These are phyloP conservation scores for Globodera rostochiensis DNA, from an alignment of 1,140 invertebrate species.

Conservation along the genomic window DNA sequence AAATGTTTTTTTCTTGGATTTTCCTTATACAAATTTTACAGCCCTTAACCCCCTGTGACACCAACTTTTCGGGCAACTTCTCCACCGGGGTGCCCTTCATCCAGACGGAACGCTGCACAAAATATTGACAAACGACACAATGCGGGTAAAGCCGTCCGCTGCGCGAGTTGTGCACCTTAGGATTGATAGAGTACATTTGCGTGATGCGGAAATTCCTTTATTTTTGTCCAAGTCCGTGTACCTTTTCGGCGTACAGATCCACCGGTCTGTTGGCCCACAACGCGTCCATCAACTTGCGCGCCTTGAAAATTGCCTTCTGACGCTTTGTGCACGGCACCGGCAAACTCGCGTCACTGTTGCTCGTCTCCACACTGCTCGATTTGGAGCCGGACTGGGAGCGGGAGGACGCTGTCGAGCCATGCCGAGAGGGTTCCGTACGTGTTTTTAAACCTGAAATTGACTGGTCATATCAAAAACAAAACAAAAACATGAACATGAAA, in stretches of 20 bases:
- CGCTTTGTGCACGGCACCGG: constrained; percentile 26
- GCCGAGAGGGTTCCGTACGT: too few species aligned
- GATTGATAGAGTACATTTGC: not conserved
- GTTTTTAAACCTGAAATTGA: not conserved
- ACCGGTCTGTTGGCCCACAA: constrained; percentile 38
- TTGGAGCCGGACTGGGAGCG: not conserved
- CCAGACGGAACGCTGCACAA: constrained; percentile 25
- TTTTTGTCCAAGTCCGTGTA: not conserved
- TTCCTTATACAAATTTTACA: not conserved
- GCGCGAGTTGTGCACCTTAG: constrained; percentile 14
- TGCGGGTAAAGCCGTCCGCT: constrained; percentile 28
- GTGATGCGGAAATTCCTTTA: too few species aligned
- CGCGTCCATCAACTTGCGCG: constrained; percentile 36
- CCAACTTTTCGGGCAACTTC: constrained; percentile 19
- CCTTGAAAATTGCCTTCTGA: constrained; percentile 26
- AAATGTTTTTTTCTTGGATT: not conserved
- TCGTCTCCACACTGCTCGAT: constrained; percentile 10
- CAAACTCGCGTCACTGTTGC: constrained; percentile 17
- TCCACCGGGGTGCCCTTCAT: constrained; percentile 7
- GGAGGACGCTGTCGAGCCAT: not conserved
- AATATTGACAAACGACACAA: constrained; percentile 43
- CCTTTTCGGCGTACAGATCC: constrained; percentile 41
- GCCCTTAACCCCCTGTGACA: not conserved
- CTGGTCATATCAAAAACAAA: too few species aligned
- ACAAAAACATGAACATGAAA: too few species aligned